Conservation (phyloP, 1,140 invertebrate genomes). For the Danaus plexippus region DNA sequence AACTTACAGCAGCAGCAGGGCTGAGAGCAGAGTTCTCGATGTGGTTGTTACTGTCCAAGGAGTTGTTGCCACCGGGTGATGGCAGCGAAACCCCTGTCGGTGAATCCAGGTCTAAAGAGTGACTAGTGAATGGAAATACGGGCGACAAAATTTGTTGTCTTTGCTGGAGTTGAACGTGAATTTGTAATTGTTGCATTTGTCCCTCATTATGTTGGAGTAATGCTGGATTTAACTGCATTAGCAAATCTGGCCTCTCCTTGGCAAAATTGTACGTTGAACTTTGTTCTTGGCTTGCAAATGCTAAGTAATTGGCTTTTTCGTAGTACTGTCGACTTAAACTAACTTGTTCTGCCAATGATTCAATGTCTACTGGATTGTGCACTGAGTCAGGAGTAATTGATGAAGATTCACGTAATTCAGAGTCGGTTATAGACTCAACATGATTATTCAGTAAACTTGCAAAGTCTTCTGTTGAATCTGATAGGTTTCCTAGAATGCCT, state of each 20-base stretch:
- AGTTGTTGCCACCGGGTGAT: constrained; percentile 81
- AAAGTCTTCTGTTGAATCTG: constrained; percentile 77
- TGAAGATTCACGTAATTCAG: constrained; percentile 72
- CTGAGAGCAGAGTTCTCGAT: constrained; percentile 73
- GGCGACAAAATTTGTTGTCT: constrained; percentile 78
- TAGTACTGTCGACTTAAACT: constrained; percentile 71
- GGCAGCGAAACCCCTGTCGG: constrained; percentile 84
- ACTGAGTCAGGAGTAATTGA: constrained; percentile 77
- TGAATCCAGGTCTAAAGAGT: constrained; percentile 80
- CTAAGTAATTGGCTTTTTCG: constrained; percentile 67
- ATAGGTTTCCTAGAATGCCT: constrained; percentile 69
- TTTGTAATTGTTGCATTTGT: constrained; percentile 78
- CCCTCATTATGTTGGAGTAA: constrained; percentile 67
- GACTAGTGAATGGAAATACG: constrained; percentile 78
- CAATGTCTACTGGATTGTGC: constrained; percentile 78
- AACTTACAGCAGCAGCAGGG: constrained; percentile 77
- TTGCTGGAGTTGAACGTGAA: constrained; percentile 78
- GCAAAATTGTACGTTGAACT: constrained; percentile 57
- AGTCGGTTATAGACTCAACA: constrained; percentile 75
- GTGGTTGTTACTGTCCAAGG: constrained; percentile 75
- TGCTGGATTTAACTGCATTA: constrained; percentile 64
- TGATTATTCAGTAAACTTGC: constrained; percentile 78
- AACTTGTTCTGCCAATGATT: constrained; percentile 78
- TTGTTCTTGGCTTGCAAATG: constrained; percentile 71
- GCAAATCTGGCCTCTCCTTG: constrained; percentile 62